These are phyloP conservation scores for Trissolcus basalis DNA, from an alignment of 1,140 invertebrate species.

Conservation along the genomic window DNA sequence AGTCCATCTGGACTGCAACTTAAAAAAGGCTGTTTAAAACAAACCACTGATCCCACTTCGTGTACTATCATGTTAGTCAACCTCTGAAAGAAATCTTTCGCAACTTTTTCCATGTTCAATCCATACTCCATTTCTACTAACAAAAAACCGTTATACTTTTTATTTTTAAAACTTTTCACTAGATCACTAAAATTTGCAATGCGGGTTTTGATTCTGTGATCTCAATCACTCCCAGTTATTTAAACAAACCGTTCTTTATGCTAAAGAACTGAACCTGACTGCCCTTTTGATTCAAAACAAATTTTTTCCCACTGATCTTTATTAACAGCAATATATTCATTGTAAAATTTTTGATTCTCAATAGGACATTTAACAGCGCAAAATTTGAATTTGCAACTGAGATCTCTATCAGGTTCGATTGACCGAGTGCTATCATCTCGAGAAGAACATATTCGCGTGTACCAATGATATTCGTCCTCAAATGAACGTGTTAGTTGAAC, in stretches of 20 bases:
- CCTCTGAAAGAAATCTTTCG: slow-evolving; percentile 22
- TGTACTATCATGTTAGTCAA: slow-evolving; percentile 26
- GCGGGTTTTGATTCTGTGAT: slow-evolving; percentile 47
- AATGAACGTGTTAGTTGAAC: no score
- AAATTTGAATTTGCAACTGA: no score
- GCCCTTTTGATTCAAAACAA: slow-evolving; percentile 11
- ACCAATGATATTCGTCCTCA: no score
- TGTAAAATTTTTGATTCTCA: no score
- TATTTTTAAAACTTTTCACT: slow-evolving; percentile 35
- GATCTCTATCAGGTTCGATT: no score
- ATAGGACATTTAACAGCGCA: no score
- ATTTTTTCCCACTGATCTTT: slow-evolving; percentile 11
- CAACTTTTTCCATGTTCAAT: slow-evolving; percentile 34
- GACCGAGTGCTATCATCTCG: no score
- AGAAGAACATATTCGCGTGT: no score
- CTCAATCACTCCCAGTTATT: slow-evolving; percentile 30
- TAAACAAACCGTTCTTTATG: slow-evolving; percentile 16
- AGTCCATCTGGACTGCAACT: no score
- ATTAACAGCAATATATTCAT: slow-evolving; percentile 1
- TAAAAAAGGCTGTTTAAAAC: no score
- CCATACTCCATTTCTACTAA: slow-evolving; percentile 46
- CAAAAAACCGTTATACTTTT: slow-evolving; percentile 42
- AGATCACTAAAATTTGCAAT: slow-evolving; percentile 28
- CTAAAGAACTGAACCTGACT: slow-evolving; percentile 3
- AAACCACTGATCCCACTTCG: slow-evolving; percentile 25